Conservation (phyloP, 37 sponge, comb jelly and placozoan species). For the Hexactinellida sp. region DNA sequence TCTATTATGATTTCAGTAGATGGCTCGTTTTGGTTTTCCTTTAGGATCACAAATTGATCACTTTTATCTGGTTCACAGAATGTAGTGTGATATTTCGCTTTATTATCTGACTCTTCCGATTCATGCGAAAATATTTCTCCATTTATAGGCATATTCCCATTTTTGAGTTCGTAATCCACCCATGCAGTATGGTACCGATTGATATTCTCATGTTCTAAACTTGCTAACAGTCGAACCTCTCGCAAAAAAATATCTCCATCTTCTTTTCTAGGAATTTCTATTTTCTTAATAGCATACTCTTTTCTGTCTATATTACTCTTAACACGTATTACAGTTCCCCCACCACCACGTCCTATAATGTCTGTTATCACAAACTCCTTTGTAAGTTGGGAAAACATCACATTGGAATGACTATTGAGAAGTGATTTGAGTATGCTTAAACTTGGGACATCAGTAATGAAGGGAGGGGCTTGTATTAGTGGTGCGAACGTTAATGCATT, state of each 20-base stretch:
- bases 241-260: not conserved
- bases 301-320: not conserved
- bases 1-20: not conserved
- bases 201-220: not conserved
- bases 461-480: too few species aligned
- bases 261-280: not conserved
- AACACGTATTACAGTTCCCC: not conserved
- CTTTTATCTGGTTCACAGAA: not conserved
- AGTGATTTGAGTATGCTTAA: too few species aligned
- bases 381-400: not conserved
- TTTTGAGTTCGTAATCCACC: not conserved
- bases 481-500: too few species aligned
- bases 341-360: not conserved
- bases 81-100: not conserved
- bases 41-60: not conserved
- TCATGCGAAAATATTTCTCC: not conserved
- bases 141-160: too few species aligned
- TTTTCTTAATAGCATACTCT: not conserved
- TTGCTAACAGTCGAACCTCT: not conserved
- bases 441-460: too few species aligned
- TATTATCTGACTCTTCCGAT: not conserved
- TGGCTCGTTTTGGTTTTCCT: not conserved
- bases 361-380: not conserved
- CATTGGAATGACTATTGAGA: too few species aligned
- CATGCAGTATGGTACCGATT: not conserved